Percentiles rank a stretch among this genome's conserved stretches.
These are phyloP conservation scores for Sparidentex hasta DNA, from an alignment of 2,797 vertebrate species.

Conservation along the genomic window DNA sequence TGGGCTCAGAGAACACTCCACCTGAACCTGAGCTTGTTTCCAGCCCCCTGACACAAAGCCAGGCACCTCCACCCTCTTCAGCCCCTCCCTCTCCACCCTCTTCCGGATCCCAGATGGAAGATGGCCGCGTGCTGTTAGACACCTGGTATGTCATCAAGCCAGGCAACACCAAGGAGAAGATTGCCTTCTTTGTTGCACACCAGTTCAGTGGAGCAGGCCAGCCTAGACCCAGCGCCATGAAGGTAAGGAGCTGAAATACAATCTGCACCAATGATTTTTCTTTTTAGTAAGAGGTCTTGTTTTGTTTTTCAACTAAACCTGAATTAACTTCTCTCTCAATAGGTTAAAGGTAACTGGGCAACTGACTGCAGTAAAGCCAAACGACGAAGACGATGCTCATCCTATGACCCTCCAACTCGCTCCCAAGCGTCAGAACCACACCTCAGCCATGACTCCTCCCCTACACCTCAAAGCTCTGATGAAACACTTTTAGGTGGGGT, in stretches of 20 bases:
- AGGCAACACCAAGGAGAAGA: constrained; percentile 98
- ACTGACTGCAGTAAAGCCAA: constrained; percentile 95
- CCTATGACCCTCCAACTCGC: constrained; percentile 89
- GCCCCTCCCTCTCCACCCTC: constrained; percentile 74
- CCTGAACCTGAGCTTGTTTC: constrained; percentile 71
- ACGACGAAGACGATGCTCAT: constrained; percentile 92
- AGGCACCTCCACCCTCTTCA: constrained; percentile 63
- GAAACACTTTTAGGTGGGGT: constrained; percentile 70
- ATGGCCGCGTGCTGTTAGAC: constrained; percentile 94
- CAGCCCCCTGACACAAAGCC: constrained; percentile 63
- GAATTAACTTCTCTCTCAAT: neutral
- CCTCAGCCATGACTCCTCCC: constrained; percentile 54
- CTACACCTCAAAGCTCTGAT: constrained; percentile 52
- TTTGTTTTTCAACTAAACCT: neutral
- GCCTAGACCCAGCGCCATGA: constrained; percentile 91
- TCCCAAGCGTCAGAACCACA: constrained; percentile 68
- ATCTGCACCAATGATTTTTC: neutral
- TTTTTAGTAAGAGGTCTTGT: neutral
- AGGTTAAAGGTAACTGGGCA: constrained; percentile 95
- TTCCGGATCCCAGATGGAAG: constrained; percentile 84
- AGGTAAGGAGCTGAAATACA: constrained; percentile 72
- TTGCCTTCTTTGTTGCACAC: constrained; percentile 97
- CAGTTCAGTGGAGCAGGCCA: constrained; percentile 90
- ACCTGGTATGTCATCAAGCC: constrained; percentile 99
- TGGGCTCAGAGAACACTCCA: constrained; percentile 88